Conservation (phyloP, 1,140 invertebrate species). For the Caenorhabditis tropicalis region DNA sequence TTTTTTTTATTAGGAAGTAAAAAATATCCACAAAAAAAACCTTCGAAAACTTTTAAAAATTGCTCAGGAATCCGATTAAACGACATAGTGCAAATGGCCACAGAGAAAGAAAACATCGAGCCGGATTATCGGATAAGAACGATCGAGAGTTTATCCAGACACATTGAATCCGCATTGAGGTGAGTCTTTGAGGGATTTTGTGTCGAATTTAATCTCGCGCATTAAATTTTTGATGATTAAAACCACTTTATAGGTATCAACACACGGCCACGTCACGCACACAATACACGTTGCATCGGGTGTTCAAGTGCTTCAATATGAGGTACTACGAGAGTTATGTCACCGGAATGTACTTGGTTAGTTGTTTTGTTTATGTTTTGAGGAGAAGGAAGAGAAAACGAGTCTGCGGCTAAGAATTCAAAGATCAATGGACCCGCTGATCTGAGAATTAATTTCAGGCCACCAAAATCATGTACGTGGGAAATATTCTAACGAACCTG, state of each 20-base stretch:
- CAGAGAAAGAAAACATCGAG: slow-evolving; percentile 72
- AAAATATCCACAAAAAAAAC: neutral
- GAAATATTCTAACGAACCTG: slow-evolving; percentile 73
- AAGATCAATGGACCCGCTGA: neutral
- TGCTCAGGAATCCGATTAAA: slow-evolving; percentile 70
- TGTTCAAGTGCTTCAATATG: slow-evolving; percentile 72
- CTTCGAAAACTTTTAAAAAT: neutral
- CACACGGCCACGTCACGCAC: slow-evolving; percentile 71
- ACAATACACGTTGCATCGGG: slow-evolving; percentile 71
- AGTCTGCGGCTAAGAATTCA: neutral
- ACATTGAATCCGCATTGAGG: slow-evolving; percentile 70
- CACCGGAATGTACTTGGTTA: slow-evolving; percentile 70
- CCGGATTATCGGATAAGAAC: slow-evolving; percentile 71
- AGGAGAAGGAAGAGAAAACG: neutral
- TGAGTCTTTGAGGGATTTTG: no score
- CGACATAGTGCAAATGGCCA: slow-evolving; percentile 72
- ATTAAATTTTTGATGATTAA: neutral
- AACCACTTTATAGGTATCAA: slow-evolving; percentile 64
- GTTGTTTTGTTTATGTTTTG: slow-evolving; percentile 10
- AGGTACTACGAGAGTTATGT: slow-evolving; percentile 71
- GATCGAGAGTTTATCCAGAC: slow-evolving; percentile 69
- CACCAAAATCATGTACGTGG: slow-evolving; percentile 75
- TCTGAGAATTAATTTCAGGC: slow-evolving; percentile 71
- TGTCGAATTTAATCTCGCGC: no score
- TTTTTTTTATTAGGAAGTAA: neutral